A percentile compares a stretch with the other conserved stretches of the same genome.
phyloP scores from a whole-genome alignment of 1,140 invertebrate genomes.

The Cyclina sinensis region DNA sequence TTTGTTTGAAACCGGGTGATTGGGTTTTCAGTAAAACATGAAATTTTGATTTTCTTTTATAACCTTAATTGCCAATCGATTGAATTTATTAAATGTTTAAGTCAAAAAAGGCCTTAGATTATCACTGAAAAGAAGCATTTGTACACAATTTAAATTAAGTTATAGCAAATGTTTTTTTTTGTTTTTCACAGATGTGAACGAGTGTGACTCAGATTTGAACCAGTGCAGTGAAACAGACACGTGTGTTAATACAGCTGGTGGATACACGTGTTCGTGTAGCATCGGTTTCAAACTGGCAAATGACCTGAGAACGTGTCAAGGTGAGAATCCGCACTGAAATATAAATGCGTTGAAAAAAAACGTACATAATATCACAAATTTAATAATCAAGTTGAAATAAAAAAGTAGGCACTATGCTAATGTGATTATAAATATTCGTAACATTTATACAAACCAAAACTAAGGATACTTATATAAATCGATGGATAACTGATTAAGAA shows the following conservation, averaged over 20 bases:
- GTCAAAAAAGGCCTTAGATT: neutral
- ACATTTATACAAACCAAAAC: too few species aligned
- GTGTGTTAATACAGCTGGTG: neutral
- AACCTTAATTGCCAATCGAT: too few species aligned
- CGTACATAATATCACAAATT: too few species aligned
- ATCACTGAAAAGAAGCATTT: neutral
- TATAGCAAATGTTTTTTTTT: neutral
- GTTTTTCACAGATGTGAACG: neutral
- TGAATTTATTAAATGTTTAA: too few species aligned
- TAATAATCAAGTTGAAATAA: too few species aligned
- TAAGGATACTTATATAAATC: too few species aligned
- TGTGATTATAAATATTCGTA: too few species aligned
- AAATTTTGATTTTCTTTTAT: too few species aligned
- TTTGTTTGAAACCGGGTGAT: neutral
- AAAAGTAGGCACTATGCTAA: too few species aligned
- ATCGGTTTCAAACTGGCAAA: neutral
- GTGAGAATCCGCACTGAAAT: neutral
- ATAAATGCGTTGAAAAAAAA: too few species aligned
- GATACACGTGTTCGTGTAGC: neutral
- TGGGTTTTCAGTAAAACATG: neutral
- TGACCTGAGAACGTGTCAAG: conserved; percentile 40
- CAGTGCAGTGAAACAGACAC: neutral
- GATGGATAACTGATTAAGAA: too few species aligned
- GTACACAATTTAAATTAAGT: too few species aligned
- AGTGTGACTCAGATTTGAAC: neutral